Percentiles rank a stretch among this genome's conserved stretches.
phyloP scores from a whole-genome alignment of 2,113 vertebrate species.

The Copsychus sechellarum region DNA sequence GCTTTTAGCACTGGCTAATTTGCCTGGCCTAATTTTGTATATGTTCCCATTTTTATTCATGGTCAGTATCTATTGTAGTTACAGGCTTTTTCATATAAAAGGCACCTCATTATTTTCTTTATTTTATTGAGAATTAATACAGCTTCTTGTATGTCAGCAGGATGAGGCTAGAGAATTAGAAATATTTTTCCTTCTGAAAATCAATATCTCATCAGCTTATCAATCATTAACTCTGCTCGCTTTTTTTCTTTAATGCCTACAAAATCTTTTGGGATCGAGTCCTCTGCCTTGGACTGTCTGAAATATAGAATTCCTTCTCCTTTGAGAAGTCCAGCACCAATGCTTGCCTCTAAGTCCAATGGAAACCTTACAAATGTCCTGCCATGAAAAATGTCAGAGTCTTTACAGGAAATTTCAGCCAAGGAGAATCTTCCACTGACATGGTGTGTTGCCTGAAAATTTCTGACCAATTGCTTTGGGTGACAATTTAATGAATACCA shows the following conservation, averaged over 20 bases:
- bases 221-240: not conserved
- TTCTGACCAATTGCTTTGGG: not conserved
- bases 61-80: slow-evolving; percentile 38
- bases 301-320: not conserved
- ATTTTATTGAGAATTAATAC: slow-evolving; percentile 40
- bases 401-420: not conserved
- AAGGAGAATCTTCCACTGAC: not conserved
- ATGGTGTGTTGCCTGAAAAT: not conserved
- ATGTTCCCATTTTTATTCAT: slow-evolving; percentile 52
- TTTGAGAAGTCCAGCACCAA: not conserved
- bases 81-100: slow-evolving; percentile 25
- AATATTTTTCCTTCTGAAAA: slow-evolving; percentile 15
- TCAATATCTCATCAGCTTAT: not conserved
- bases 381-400: not conserved
- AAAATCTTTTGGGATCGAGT: not conserved
- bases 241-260: not conserved
- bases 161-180: not conserved
- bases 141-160: slow-evolving; percentile 21
- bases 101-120: not conserved
- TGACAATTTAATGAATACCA: not conserved
- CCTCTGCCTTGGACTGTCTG: not conserved
- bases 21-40: slow-evolving; percentile 43
- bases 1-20: slow-evolving; percentile 52
- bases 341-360: not conserved
- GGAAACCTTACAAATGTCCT: not conserved